These are phyloP conservation scores for Lithophane ornitopus DNA, from an alignment of 2,888 invertebrate genomes.

Conservation along the genomic window DNA sequence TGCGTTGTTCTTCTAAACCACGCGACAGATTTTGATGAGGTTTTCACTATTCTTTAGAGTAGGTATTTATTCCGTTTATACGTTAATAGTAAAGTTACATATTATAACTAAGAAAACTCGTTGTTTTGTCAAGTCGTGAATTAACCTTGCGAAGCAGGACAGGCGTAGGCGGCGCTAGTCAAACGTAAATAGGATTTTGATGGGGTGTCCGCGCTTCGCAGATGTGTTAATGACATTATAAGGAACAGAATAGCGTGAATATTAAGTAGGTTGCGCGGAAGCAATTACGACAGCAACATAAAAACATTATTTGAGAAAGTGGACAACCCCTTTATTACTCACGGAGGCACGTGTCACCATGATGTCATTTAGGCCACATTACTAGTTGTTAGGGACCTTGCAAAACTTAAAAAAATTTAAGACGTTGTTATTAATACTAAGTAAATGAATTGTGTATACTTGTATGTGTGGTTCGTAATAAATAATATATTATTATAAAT, in stretches of 20 bases:
- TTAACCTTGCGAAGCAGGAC: no score
- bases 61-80: no score
- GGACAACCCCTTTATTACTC: background rate
- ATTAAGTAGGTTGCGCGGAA: background rate
- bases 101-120: no score
- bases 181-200: no score
- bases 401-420: no score
- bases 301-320: background rate
- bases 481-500: background rate
- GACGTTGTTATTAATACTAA: background rate
- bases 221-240: background rate
- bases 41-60: no score
- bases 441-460: background rate
- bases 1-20: no score
- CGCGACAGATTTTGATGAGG: no score
- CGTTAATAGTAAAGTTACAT: no score
- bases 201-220: background rate
- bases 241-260: background rate
- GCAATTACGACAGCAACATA: background rate
- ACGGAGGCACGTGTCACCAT: background rate
- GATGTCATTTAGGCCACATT: background rate
- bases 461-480: background rate
- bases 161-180: no score
- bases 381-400: background rate
- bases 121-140: no score